These are phyloP conservation scores for Cyanocitta stelleri DNA, from an alignment of 2,113 vertebrate genomes.

Conservation along the genomic window DNA sequence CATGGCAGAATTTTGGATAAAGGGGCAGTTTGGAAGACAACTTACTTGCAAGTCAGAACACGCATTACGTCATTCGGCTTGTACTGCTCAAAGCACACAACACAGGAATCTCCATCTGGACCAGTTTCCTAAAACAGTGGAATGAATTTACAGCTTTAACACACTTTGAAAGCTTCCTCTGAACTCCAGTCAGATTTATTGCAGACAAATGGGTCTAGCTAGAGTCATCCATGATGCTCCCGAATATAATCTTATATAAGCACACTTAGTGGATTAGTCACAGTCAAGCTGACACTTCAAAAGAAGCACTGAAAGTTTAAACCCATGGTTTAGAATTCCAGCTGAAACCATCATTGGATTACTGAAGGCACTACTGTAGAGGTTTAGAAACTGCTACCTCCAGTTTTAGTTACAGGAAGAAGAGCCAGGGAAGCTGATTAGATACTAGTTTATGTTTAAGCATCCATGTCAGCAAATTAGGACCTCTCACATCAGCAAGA, in stretches of 20 bases:
- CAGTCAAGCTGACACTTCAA: background rate
- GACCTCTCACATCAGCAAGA: background rate
- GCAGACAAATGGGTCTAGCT: background rate
- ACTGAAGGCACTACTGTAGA: background rate
- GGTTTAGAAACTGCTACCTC: background rate
- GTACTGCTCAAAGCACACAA: conserved; percentile 89
- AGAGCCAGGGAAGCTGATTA: background rate
- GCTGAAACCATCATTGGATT: background rate
- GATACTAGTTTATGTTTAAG: background rate
- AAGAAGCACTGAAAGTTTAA: background rate
- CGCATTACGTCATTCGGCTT: conserved; percentile 85
- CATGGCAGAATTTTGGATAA: background rate
- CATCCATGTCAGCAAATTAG: background rate
- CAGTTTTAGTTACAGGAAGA: background rate
- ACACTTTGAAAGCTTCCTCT: background rate
- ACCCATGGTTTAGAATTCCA: background rate
- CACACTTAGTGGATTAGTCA: background rate
- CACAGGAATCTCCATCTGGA: conserved; percentile 82
- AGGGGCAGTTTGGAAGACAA: background rate
- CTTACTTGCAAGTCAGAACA: conserved; percentile 90
- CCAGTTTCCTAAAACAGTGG: conserved; percentile 72
- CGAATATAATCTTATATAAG: background rate
- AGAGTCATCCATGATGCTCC: background rate
- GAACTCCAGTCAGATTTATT: background rate
- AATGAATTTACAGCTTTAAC: background rate